Percentiles rank a stretch among this genome's conserved stretches.
Evolutionary conservation across 2,888 invertebrate genomes (phyloP).

Genomic region (Uloborus plumipes): DNA sequence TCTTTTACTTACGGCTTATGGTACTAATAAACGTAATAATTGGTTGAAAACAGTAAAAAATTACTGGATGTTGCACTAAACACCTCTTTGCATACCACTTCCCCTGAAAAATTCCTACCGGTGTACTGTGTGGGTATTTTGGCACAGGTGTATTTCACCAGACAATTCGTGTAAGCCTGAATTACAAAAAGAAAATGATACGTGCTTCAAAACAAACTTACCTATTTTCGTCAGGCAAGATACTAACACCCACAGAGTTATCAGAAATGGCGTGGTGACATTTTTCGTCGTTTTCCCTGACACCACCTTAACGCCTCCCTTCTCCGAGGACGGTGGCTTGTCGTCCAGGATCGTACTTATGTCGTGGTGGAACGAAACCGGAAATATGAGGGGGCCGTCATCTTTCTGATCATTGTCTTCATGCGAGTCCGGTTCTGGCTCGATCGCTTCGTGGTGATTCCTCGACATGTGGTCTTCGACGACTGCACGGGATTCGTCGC

Average conservation of each 20-base stretch:
- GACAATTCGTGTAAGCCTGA: too few species aligned
- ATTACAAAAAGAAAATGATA: too few species aligned
- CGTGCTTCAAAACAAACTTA: conserved; percentile 67
- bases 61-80: too few species aligned
- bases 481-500: conserved; percentile 53
- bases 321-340: conserved; percentile 31
- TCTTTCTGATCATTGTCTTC: conserved; percentile 18
- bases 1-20: too few species aligned
- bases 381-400: conserved; percentile 55
- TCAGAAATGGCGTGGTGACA: conserved; percentile 71
- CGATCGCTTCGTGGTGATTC: conserved; percentile 57
- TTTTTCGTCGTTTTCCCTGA: conserved; percentile 33
- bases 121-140: too few species aligned
- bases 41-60: too few species aligned
- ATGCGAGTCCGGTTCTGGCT: conserved; percentile 55
- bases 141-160: too few species aligned
- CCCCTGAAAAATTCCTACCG: too few species aligned
- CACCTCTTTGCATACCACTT: too few species aligned
- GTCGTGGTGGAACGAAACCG: conserved; percentile 51
- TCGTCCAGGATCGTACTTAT: conserved; percentile 35
- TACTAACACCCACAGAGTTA: conserved; percentile 72
- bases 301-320: conserved; percentile 45
- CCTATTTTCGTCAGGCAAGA: conserved; percentile 74
- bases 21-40: too few species aligned
- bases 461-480: conserved; percentile 55